Evolutionary conservation across 2,113 vertebrate genomes (phyloP).

Genomic region (Murina feae): DNA sequence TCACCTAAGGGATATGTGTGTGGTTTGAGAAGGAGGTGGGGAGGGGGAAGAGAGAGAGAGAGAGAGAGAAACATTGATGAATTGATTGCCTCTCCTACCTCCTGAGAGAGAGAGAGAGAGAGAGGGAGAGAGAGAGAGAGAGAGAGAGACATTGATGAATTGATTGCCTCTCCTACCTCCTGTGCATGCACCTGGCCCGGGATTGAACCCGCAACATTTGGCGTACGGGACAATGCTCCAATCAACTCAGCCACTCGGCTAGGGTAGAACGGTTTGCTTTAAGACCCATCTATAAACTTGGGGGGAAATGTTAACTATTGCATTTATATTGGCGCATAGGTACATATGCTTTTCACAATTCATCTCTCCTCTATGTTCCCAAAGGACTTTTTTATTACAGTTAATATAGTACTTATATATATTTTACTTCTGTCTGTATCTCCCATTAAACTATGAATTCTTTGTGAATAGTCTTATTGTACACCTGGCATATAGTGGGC

Average conservation of each 20-base stretch:
- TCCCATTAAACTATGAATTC: neutral
- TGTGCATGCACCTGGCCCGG: neutral
- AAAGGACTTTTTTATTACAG: neutral
- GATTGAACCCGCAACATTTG: neutral
- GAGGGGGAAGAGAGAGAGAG: too few relatives aligned
- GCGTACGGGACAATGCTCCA: neutral
- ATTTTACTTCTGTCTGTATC: neutral
- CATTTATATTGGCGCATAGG: neutral
- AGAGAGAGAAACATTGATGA: neutral
- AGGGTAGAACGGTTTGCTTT: slow-evolving; percentile 28
- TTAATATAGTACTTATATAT: neutral
- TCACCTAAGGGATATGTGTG: neutral
- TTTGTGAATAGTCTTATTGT: neutral
- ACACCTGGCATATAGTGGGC: neutral
- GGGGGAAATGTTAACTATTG: neutral
- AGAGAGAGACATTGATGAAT: neutral
- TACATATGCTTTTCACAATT: neutral
- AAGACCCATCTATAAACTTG: neutral
- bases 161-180: neutral
- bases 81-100: neutral
- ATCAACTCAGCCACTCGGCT: neutral
- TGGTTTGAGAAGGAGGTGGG: neutral
- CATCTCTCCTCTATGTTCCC: neutral
- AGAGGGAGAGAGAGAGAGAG: neutral
- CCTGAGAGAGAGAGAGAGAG: too few relatives aligned